Conservation (phyloP, 2,113 vertebrate genomes). For the Bufo bufo region DNA sequence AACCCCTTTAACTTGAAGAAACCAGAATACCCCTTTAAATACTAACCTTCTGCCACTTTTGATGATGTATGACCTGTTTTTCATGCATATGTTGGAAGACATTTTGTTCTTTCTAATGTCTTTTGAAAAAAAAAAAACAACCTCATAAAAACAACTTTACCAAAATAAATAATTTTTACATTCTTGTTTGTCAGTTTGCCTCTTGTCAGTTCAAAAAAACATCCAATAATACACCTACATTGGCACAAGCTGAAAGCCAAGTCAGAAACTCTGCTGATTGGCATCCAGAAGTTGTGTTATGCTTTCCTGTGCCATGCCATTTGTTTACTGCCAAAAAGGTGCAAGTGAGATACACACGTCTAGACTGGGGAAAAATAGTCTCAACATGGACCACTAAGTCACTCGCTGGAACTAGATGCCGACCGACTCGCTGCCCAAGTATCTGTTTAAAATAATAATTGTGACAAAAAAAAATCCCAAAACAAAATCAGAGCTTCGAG, state of each 20-base stretch:
- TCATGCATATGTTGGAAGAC: neutral
- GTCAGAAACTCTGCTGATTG: slow-evolving; percentile 33
- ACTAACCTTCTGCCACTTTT: neutral
- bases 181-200: slow-evolving; percentile 14
- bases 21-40: no score
- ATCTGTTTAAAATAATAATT: slow-evolving; percentile 45
- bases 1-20: no score
- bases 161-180: neutral
- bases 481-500: neutral
- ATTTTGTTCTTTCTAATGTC: neutral
- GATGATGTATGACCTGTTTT: neutral
- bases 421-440: slow-evolving; percentile 64
- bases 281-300: slow-evolving; percentile 35
- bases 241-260: slow-evolving; percentile 39
- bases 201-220: neutral
- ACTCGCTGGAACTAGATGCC: slow-evolving; percentile 43
- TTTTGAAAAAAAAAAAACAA: neutral
- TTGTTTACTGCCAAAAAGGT: slow-evolving; percentile 29
- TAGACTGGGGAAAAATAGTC: slow-evolving; percentile 27
- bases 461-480: slow-evolving; percentile 11
- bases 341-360: slow-evolving; percentile 38
- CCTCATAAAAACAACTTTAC: neutral
- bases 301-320: slow-evolving; percentile 36
- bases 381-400: slow-evolving; percentile 37
- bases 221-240: slow-evolving; percentile 42